Percentiles rank a stretch among this genome's conserved stretches.
These are phyloP conservation scores for Lycaon pictus DNA, from an alignment of 2,113 vertebrate genomes.

Conservation along the genomic window DNA sequence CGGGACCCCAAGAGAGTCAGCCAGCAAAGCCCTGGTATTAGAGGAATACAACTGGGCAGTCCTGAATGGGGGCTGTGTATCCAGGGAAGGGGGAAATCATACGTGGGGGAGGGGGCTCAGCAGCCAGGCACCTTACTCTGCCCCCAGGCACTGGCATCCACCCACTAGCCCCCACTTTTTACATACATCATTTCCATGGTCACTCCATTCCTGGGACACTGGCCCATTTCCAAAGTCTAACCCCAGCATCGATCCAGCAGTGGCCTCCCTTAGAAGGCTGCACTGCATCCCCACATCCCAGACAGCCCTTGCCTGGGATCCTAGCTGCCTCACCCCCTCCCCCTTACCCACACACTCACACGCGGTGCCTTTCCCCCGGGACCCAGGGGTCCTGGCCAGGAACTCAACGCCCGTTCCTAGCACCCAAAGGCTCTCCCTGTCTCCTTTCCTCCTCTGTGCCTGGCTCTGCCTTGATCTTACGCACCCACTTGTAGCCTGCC, in stretches of 20 bases:
- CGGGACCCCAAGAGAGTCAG: neutral
- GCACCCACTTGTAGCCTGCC: constrained; percentile 67
- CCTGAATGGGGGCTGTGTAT: neutral
- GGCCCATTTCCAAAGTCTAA: neutral
- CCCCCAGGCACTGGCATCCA: neutral
- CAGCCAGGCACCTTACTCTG: neutral
- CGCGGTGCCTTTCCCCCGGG: neutral
- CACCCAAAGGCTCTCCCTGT: neutral
- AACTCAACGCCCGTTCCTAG: constrained; percentile 25
- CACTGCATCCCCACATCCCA: neutral
- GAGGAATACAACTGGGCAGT: neutral
- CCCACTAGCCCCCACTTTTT: neutral
- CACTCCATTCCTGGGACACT: neutral
- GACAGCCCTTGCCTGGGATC: neutral
- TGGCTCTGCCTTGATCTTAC: neutral
- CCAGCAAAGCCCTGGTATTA: neutral
- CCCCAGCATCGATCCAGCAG: neutral
- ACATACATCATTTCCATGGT: neutral
- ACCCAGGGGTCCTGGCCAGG: neutral
- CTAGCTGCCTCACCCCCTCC: neutral
- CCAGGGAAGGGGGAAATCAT: neutral
- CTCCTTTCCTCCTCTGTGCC: neutral
- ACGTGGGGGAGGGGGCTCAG: neutral
- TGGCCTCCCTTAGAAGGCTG: neutral
- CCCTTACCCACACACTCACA: neutral